Evolutionary conservation across 2,113 vertebrate genomes (phyloP).

Genomic region (Scartelaos histophorus): DNA sequence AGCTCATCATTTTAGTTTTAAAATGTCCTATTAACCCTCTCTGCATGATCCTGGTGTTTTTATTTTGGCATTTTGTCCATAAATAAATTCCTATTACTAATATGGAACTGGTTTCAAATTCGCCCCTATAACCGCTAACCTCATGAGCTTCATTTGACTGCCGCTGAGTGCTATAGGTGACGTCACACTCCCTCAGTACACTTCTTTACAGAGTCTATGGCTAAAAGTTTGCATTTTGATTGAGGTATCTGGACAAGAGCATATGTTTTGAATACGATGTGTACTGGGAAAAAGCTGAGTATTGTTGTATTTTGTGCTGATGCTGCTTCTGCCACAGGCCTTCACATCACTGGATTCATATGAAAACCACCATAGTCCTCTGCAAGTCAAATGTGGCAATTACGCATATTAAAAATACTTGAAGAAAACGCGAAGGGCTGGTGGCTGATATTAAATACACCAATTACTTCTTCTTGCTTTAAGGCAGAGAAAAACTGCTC

Average conservation of each 20-base stretch:
- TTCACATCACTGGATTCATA: conserved; percentile 50
- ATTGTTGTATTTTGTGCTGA: conserved; percentile 54
- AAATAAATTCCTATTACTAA: no score
- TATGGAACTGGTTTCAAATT: no score
- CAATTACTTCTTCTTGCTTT: conserved; percentile 66
- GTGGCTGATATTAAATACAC: conserved; percentile 63
- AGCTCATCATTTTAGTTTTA: no score
- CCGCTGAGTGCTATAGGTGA: no score
- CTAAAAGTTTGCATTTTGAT: conserved; percentile 2
- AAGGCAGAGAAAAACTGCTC: conserved; percentile 45
- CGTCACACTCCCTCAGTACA: no score
- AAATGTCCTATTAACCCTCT: no score
- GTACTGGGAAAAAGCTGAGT: conserved; percentile 29
- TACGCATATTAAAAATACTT: conserved; percentile 21
- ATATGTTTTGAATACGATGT: conserved; percentile 41
- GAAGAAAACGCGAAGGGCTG: conserved; percentile 11
- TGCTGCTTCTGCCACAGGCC: conserved; percentile 45
- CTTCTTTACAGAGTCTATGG: background rate
- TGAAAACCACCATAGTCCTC: conserved; percentile 24
- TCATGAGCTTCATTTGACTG: no score
- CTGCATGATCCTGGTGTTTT: no score
- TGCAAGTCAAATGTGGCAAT: conserved; percentile 50
- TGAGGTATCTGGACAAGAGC: conserved; percentile 35
- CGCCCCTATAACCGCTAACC: no score
- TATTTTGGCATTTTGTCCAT: no score